Evolutionary conservation across 2,888 invertebrate genomes (phyloP).

Genomic region (Drosophila emarginata): DNA sequence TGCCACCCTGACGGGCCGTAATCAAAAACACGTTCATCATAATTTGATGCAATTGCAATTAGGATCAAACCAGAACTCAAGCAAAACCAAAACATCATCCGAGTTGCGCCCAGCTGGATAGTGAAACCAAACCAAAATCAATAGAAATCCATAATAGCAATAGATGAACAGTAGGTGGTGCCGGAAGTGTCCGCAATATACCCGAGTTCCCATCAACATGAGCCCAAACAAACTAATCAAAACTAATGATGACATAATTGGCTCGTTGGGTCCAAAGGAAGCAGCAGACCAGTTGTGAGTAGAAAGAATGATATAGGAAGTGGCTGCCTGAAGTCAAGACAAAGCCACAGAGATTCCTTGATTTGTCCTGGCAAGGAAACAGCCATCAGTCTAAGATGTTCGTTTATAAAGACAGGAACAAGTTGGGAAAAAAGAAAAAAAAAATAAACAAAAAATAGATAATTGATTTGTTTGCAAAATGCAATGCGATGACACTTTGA

Average conservation of each 20-base stretch:
- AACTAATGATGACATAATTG: constrained; percentile 80
- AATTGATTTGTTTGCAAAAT: constrained; percentile 78
- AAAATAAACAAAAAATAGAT: constrained; percentile 43
- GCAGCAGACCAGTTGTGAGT: constrained; percentile 21
- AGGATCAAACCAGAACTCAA: constrained; percentile 47
- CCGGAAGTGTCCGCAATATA: constrained; percentile 74
- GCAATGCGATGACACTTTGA: constrained; percentile 65
- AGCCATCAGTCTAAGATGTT: constrained; percentile 61
- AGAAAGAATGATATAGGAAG: constrained; percentile 51
- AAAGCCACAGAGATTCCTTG: constrained; percentile 53
- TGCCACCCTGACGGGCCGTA: constrained; percentile 32
- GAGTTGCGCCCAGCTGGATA: constrained; percentile 57
- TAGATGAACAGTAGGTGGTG: constrained; percentile 75
- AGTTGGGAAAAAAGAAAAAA: constrained; percentile 32
- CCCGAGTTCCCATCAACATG: constrained; percentile 65
- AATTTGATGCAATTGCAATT: constrained; percentile 62
- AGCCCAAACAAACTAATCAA: constrained; percentile 59
- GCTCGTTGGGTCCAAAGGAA: constrained; percentile 58
- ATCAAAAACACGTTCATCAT: constrained; percentile 65
- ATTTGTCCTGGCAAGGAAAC: constrained; percentile 57
- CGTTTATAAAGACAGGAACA: constrained; percentile 40
- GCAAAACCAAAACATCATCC: constrained; percentile 66
- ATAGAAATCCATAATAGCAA: not conserved
- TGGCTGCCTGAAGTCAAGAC: constrained; percentile 51
- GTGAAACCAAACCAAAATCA: constrained; percentile 26